phyloP scores from a whole-genome alignment of 2,888 invertebrate species.

The Hecatera dysodea region DNA sequence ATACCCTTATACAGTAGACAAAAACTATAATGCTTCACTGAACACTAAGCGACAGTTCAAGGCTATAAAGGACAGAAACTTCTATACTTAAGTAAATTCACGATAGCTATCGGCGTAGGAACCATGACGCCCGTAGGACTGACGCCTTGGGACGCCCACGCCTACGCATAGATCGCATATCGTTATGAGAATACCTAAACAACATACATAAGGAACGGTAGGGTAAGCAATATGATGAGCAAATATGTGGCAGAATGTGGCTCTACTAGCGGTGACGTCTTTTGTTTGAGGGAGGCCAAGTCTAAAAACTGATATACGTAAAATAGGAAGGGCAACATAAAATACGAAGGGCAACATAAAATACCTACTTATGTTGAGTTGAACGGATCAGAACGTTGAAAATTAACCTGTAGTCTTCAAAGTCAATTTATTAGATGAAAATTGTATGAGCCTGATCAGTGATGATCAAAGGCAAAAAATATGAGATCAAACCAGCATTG shows the following conservation, averaged over 20 bases:
- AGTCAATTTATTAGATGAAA: neutral
- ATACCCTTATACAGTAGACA: neutral
- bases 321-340: neutral
- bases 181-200: slow-evolving; percentile 9
- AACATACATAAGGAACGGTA: slow-evolving; percentile 18
- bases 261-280: slow-evolving; percentile 15
- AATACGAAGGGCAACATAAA: neutral
- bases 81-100: slow-evolving; percentile 2
- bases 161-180: slow-evolving; percentile 4
- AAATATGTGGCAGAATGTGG: slow-evolving; percentile 38
- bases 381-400: too few relatives aligned
- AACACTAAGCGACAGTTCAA: slow-evolving; percentile 48
- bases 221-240: slow-evolving; percentile 11
- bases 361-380: neutral
- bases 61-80: slow-evolving; percentile 28
- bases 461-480: neutral
- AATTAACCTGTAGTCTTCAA: neutral
- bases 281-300: slow-evolving; percentile 2
- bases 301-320: neutral
- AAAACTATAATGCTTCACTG: slow-evolving; percentile 19
- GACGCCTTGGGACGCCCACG: slow-evolving; percentile 53
- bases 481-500: neutral
- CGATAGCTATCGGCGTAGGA: slow-evolving; percentile 21
- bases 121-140: slow-evolving; percentile 40
- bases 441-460: neutral